Evolutionary conservation across 2,888 invertebrate species (phyloP).

Genomic region (Caenorhabditis uteleia): DNA sequence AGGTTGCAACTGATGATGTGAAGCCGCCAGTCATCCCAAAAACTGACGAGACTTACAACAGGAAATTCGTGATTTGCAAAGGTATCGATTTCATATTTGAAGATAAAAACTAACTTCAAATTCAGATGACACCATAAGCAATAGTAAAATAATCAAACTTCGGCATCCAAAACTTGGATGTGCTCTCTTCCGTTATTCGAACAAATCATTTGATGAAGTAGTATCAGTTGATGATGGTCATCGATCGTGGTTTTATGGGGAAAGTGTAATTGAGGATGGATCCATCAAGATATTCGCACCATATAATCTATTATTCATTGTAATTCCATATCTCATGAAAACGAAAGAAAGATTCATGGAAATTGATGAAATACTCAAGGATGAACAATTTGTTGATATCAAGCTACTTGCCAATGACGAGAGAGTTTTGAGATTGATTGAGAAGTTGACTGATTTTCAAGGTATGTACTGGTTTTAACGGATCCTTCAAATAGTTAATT

Average conservation of each 20-base stretch:
- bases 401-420: conserved; percentile 36
- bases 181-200: conserved; percentile 35
- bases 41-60: conserved; percentile 11
- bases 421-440: conserved; percentile 31
- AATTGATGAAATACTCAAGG: conserved; percentile 51
- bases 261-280: conserved; percentile 55
- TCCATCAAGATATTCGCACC: conserved; percentile 43
- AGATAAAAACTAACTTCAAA: too few species aligned
- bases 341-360: conserved; percentile 35
- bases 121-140: conserved; percentile 16
- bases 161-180: conserved; percentile 30
- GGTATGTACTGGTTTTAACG: conserved; percentile 24
- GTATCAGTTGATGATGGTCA: conserved; percentile 45
- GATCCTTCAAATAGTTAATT: conserved; percentile 8
- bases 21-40: conserved; percentile 25
- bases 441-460: conserved; percentile 42
- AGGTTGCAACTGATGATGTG: conserved; percentile 15
- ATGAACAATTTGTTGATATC: conserved; percentile 36
- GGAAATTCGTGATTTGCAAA: conserved; percentile 39
- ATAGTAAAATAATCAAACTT: conserved; percentile 24
- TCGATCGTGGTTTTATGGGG: conserved; percentile 57
- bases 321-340: conserved; percentile 50
- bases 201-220: conserved; percentile 47
- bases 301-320: conserved; percentile 55
- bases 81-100: conserved; percentile 13